Conservation (phyloP, 2,797 vertebrate genomes). For the Danio choprae region DNA sequence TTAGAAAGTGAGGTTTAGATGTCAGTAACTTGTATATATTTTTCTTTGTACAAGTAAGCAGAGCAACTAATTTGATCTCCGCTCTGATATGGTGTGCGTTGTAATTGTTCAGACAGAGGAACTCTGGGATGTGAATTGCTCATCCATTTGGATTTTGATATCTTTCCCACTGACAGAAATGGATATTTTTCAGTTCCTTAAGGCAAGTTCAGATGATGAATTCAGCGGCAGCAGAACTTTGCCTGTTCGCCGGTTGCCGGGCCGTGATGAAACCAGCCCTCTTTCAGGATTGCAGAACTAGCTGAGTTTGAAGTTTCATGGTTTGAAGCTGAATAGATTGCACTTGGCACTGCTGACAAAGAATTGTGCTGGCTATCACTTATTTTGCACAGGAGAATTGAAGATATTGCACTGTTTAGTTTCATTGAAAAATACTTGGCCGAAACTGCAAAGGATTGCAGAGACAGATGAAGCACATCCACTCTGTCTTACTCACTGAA, state of each 20-base stretch:
- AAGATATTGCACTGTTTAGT: constrained; percentile 63
- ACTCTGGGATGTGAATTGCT: constrained; percentile 11
- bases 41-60: not conserved
- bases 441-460: constrained; percentile 47
- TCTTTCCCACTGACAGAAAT: constrained; percentile 34
- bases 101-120: constrained; percentile 1
- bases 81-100: not conserved
- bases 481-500: constrained; percentile 64
- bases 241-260: constrained; percentile 38
- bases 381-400: constrained; percentile 61
- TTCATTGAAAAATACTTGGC: constrained; percentile 67
- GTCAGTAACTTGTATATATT: not conserved
- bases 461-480: constrained; percentile 61
- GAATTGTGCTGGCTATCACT: constrained; percentile 56
- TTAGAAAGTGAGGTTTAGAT: not conserved
- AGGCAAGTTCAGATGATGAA: constrained; percentile 42
- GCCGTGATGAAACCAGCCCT: constrained; percentile 49
- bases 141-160: constrained; percentile 21
- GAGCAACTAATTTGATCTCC: not conserved
- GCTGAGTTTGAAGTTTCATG: constrained; percentile 51
- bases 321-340: constrained; percentile 58
- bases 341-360: constrained; percentile 58
- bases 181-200: not conserved
- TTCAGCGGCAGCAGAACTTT: constrained; percentile 40
- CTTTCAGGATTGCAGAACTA: constrained; percentile 42